These are phyloP conservation scores for Calyptommatus sinebrachiatus DNA, from an alignment of 2,113 vertebrate species.

Conservation along the genomic window DNA sequence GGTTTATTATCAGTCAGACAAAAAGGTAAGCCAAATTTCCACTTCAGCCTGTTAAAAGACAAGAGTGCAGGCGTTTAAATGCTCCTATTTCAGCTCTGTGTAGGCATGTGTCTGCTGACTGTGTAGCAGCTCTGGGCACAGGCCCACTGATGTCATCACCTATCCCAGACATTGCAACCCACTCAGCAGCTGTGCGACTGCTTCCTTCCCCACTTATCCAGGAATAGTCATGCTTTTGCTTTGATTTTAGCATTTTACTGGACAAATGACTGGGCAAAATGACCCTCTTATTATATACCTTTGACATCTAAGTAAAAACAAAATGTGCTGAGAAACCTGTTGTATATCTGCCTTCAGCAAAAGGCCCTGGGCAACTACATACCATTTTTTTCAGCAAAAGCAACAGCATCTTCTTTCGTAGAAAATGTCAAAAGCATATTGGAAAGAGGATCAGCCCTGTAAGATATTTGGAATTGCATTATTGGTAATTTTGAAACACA, in stretches of 20 bases:
- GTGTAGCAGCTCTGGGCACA: not conserved
- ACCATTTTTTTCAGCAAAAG: slow-evolving; percentile 99
- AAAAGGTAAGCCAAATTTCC: not conserved
- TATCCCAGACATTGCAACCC: not conserved
- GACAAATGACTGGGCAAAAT: too few species aligned
- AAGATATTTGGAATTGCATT: slow-evolving; percentile 48
- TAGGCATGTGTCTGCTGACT: not conserved
- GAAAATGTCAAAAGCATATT: slow-evolving; percentile 88
- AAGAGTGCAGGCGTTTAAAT: not conserved
- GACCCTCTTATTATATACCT: too few species aligned
- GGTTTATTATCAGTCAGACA: not conserved
- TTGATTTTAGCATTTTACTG: too few species aligned
- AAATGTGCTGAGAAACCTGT: too few species aligned
- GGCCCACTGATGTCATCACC: not conserved
- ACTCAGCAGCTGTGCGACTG: not conserved
- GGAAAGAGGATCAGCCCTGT: slow-evolving; percentile 92
- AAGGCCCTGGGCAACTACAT: slow-evolving; percentile 29
- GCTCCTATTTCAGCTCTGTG: not conserved
- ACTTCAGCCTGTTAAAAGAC: not conserved
- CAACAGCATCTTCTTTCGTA: slow-evolving; percentile 88
- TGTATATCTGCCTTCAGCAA: not conserved
- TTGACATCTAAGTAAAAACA: too few species aligned
- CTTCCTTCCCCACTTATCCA: too few species aligned
- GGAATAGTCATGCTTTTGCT: too few species aligned
- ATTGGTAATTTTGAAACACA: slow-evolving; percentile 23